These are phyloP conservation scores for Mustelus asterias DNA, from an alignment of 2,113 vertebrate genomes.

Conservation along the genomic window DNA sequence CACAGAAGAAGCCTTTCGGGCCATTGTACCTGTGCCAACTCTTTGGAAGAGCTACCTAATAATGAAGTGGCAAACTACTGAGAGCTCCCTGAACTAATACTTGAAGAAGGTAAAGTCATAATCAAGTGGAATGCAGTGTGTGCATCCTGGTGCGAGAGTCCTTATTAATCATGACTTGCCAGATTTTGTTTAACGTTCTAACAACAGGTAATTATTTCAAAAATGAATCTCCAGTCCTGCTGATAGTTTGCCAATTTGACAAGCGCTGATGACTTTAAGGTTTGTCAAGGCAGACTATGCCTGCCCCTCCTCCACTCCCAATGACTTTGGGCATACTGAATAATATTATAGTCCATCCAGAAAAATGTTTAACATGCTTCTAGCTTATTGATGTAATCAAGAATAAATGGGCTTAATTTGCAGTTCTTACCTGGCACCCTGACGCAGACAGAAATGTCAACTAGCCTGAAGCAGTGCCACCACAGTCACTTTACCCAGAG, in stretches of 20 bases:
- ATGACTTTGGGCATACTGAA: background rate
- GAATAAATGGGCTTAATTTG: background rate
- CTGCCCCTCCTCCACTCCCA: background rate
- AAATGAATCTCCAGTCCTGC: background rate
- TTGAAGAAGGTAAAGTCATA: background rate
- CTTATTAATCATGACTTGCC: background rate
- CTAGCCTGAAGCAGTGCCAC: slow-evolving; percentile 85
- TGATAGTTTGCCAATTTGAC: background rate
- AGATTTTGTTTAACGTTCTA: background rate
- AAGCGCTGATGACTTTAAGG: background rate
- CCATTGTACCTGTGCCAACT: background rate
- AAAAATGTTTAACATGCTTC: background rate
- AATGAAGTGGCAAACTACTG: background rate
- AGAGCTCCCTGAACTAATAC: background rate
- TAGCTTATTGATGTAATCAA: background rate
- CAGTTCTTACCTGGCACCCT: slow-evolving; percentile 72
- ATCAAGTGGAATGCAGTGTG: background rate
- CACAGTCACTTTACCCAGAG: slow-evolving; percentile 68
- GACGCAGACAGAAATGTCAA: slow-evolving; percentile 81
- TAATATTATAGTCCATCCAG: background rate
- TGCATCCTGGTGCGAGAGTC: background rate
- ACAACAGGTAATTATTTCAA: background rate
- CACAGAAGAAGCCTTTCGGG: background rate
- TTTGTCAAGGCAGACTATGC: background rate
- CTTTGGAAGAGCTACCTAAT: background rate